A percentile compares a stretch with the other conserved stretches of the same genome.
phyloP scores from a whole-genome alignment of 2,113 vertebrate species.

The Xyrauchen texanus region DNA sequence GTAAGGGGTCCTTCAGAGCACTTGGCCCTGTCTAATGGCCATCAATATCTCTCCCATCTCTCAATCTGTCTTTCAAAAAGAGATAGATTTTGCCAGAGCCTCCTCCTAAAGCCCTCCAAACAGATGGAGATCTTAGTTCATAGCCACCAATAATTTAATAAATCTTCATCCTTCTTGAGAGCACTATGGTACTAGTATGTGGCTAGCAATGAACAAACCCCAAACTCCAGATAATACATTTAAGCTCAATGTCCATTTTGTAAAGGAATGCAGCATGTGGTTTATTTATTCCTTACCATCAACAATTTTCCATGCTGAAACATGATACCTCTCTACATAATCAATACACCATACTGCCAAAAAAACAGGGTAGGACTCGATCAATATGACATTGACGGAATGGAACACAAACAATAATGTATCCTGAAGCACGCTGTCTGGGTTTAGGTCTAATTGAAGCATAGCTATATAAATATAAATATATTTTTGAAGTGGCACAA shows the following conservation, averaged over 20 bases:
- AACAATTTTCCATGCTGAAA: not conserved
- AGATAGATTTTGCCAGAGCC: slow-evolving; percentile 8
- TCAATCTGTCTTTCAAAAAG: slow-evolving; percentile 15
- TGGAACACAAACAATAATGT: slow-evolving; percentile 10
- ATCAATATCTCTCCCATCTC: slow-evolving; percentile 46
- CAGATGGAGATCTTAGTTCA: slow-evolving; percentile 22
- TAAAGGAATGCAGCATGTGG: too few relatives aligned
- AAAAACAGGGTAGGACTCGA: not conserved
- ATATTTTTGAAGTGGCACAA: not conserved
- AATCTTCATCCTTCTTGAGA: too few relatives aligned
- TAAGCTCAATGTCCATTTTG: too few relatives aligned
- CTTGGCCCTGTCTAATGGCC: slow-evolving; percentile 41
- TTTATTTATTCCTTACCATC: not conserved
- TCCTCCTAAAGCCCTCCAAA: slow-evolving; percentile 3
- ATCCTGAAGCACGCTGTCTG: not conserved
- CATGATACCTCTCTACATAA: not conserved
- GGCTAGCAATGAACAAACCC: too few relatives aligned
- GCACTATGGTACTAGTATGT: too few relatives aligned
- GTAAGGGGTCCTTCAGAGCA: not conserved
- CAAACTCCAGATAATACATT: too few relatives aligned
- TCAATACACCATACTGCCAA: not conserved
- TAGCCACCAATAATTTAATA: not conserved
- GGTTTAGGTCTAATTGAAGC: too few relatives aligned
- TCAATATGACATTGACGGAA: not conserved
- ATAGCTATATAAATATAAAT: not conserved